These are phyloP conservation scores for Cyclophora albipunctata DNA, from an alignment of 2,888 invertebrate genomes.

Conservation along the genomic window DNA sequence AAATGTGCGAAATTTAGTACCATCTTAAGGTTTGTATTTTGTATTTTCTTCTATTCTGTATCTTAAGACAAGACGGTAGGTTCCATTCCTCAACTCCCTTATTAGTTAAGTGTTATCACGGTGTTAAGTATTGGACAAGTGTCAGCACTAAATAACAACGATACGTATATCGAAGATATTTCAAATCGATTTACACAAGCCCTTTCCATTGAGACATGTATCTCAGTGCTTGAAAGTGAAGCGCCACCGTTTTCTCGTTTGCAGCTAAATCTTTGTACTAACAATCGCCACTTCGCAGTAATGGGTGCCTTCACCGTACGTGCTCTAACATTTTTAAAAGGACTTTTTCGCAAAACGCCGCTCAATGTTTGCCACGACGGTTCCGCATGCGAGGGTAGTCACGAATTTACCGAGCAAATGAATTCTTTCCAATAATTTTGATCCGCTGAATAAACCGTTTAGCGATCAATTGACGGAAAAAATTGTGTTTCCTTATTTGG, in stretches of 20 bases:
- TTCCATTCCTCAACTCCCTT: no score
- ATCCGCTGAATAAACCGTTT: slow-evolving; percentile 58
- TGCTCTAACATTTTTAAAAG: slow-evolving; percentile 75
- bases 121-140: no score
- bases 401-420: slow-evolving; percentile 66
- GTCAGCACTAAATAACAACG: no score
- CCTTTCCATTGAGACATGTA: no score
- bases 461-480: slow-evolving; percentile 38
- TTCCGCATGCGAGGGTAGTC: slow-evolving; percentile 48
- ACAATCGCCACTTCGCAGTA: slow-evolving; percentile 70
- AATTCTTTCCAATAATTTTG: slow-evolving; percentile 60
- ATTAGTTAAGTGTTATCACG: no score
- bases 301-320: slow-evolving; percentile 71
- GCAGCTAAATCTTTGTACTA: slow-evolving; percentile 68
- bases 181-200: no score
- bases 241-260: slow-evolving; percentile 36
- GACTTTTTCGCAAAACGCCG: slow-evolving; percentile 70
- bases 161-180: no score
- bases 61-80: no score
- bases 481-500: slow-evolving; percentile 18
- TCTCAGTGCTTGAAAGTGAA: background rate
- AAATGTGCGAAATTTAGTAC: no score
- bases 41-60: no score
- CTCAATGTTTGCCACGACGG: slow-evolving; percentile 49
- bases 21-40: no score